phyloP scores from a whole-genome alignment of 2,888 invertebrate genomes.

The Omphaloscelis lunosa region DNA sequence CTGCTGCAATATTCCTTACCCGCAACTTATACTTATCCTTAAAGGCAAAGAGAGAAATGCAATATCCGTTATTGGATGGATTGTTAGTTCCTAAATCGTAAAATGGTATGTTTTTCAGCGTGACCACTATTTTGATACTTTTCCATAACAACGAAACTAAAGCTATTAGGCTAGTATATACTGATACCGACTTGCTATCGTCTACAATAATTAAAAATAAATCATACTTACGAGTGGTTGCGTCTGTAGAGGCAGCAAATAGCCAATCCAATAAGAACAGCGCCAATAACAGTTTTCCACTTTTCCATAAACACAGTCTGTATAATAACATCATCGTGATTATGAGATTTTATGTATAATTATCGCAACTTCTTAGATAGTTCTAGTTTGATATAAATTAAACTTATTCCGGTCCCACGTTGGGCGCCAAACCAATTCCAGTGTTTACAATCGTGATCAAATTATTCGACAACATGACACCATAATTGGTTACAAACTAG shows the following conservation, averaged over 20 bases:
- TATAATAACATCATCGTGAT: slow-evolving; percentile 53
- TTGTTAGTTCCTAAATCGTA: not conserved
- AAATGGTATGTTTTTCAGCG: not conserved
- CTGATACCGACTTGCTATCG: not conserved
- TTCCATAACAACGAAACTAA: not conserved
- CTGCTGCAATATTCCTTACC: slow-evolving; percentile 13
- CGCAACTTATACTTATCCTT: not conserved
- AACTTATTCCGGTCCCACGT: slow-evolving; percentile 62
- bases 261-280: slow-evolving; percentile 85
- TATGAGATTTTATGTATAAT: slow-evolving; percentile 13
- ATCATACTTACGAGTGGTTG: slow-evolving; percentile 83
- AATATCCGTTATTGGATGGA: not conserved
- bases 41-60: not conserved
- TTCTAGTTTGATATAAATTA: slow-evolving; percentile 18
- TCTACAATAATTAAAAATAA: slow-evolving; percentile 49
- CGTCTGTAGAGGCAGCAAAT: slow-evolving; percentile 81
- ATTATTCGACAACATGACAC: slow-evolving; percentile 47
- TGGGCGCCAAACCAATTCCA: slow-evolving; percentile 71
- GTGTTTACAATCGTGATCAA: slow-evolving; percentile 34
- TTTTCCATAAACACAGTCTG: slow-evolving; percentile 74
- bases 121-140: not conserved
- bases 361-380: not conserved
- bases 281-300: slow-evolving; percentile 80
- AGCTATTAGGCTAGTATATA: not conserved
- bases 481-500: slow-evolving; percentile 49